These are phyloP conservation scores for Helicoverpa assulta DNA, from an alignment of 2,888 invertebrate species.

Conservation along the genomic window DNA sequence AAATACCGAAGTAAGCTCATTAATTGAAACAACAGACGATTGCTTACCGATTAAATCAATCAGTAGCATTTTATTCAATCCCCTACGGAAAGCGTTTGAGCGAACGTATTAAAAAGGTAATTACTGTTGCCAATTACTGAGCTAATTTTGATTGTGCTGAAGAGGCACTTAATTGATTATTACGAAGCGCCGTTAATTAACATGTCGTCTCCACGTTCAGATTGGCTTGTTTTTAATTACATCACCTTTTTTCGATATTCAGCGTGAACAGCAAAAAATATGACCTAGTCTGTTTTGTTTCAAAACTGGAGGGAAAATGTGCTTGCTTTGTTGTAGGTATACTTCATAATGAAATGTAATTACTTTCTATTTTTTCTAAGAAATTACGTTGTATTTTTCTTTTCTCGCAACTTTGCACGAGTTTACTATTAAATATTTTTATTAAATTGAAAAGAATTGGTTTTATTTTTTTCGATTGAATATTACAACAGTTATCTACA, in stretches of 20 bases:
- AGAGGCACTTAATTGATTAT: conserved; percentile 71
- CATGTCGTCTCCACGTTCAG: conserved; percentile 69
- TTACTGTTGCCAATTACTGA: conserved; percentile 65
- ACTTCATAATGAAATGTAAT: too few relatives aligned
- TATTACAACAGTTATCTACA: too few relatives aligned
- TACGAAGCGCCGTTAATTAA: conserved; percentile 70
- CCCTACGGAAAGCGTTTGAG: conserved; percentile 25
- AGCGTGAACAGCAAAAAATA: conserved; percentile 24
- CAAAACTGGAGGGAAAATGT: too few relatives aligned
- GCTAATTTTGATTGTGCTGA: conserved; percentile 67
- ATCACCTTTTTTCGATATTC: conserved; percentile 47
- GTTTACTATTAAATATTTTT: too few relatives aligned
- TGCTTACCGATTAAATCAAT: conserved; percentile 15
- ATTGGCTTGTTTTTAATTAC: conserved; percentile 68
- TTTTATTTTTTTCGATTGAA: too few relatives aligned
- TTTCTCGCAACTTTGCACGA: too few relatives aligned
- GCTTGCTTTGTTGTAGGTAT: too few relatives aligned
- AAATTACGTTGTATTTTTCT: too few relatives aligned
- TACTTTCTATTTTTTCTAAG: too few relatives aligned
- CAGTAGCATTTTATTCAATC: conserved; percentile 25
- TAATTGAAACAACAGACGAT: conserved; percentile 15
- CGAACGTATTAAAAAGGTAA: conserved; percentile 52
- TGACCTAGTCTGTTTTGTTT: conserved; percentile 31
- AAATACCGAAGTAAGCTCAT: neutral
- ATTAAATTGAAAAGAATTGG: too few relatives aligned